These are phyloP conservation scores for Chelidonichthys spinosus DNA, from an alignment of 2,797 vertebrate genomes.

Conservation along the genomic window DNA sequence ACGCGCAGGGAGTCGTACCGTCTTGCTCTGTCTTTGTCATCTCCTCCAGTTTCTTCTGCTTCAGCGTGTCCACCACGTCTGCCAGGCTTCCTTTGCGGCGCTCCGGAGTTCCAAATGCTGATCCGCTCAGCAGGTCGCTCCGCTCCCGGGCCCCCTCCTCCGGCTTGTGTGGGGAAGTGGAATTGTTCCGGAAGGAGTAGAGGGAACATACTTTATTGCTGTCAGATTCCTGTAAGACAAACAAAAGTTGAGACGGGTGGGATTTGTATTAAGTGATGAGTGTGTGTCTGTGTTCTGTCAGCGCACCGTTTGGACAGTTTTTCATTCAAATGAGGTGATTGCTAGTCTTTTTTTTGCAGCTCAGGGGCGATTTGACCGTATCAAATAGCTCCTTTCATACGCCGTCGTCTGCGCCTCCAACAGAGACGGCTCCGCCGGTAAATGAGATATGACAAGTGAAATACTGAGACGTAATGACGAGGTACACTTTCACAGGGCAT, in stretches of 20 bases:
- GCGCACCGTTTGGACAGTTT: conserved; percentile 59
- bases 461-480: conserved; percentile 81
- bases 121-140: conserved; percentile 94
- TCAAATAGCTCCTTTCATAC: conserved; percentile 72
- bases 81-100: conserved; percentile 99
- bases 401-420: conserved; percentile 55
- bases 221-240: conserved; percentile 94
- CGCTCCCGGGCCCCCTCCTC: conserved; percentile 98
- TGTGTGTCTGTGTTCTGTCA: conserved; percentile 57
- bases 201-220: conserved; percentile 99
- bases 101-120: conserved; percentile 97
- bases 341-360: conserved; percentile 60
- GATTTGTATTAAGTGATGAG: conserved; percentile 68
- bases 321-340: conserved; percentile 73
- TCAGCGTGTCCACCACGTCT: conserved; percentile 98
- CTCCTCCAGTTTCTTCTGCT: conserved; percentile 99
- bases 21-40: conserved; percentile 99
- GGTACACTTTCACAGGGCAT: conserved; percentile 75
- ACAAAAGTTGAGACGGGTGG: conserved; percentile 68
- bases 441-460: conserved; percentile 80
- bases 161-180: conserved; percentile 98
- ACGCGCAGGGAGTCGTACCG: conserved; percentile 85
- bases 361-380: conserved; percentile 60
- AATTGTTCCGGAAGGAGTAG: conserved; percentile 99
- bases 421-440: conserved; percentile 53